Evolutionary conservation across 2,113 vertebrate genomes (phyloP).

Genomic region (Chionis minor): DNA sequence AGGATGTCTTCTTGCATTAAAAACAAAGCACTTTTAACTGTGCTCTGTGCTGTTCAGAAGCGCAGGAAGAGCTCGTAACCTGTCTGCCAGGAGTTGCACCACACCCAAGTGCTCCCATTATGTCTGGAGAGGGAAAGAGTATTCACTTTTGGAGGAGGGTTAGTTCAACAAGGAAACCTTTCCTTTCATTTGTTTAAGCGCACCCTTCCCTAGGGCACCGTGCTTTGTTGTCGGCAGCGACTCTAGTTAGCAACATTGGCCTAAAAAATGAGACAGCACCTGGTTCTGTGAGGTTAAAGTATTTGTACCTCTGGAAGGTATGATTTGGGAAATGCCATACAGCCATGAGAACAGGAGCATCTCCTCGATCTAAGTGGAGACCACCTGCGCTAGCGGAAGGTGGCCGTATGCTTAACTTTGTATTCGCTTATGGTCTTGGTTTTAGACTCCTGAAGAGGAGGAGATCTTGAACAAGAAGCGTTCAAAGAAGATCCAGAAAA

Average conservation of each 20-base stretch:
- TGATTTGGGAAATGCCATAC: background rate
- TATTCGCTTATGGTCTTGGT: background rate
- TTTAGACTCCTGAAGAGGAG: conserved; percentile 94
- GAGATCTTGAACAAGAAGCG: conserved; percentile 97
- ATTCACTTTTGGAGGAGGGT: background rate
- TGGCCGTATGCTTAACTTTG: background rate
- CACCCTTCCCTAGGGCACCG: background rate
- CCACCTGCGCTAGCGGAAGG: background rate
- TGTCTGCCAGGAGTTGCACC: background rate
- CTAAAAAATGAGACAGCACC: background rate
- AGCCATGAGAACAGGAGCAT: background rate
- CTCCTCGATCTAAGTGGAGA: background rate
- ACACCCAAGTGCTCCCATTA: background rate
- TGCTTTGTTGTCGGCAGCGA: background rate
- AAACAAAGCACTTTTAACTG: background rate
- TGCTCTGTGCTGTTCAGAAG: background rate
- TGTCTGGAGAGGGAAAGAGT: background rate
- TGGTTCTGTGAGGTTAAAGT: background rate
- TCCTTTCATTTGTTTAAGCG: background rate
- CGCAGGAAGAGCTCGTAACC: accelerated
- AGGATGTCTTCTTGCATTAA: background rate
- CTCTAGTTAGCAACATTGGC: background rate
- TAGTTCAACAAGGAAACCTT: background rate
- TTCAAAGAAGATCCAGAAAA: conserved; percentile 98
- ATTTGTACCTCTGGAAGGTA: background rate